A percentile compares a stretch with the other conserved stretches of the same genome.
These are phyloP conservation scores for Drosophila aldrichi DNA, from an alignment of 2,888 invertebrate genomes.

Conservation along the genomic window DNA sequence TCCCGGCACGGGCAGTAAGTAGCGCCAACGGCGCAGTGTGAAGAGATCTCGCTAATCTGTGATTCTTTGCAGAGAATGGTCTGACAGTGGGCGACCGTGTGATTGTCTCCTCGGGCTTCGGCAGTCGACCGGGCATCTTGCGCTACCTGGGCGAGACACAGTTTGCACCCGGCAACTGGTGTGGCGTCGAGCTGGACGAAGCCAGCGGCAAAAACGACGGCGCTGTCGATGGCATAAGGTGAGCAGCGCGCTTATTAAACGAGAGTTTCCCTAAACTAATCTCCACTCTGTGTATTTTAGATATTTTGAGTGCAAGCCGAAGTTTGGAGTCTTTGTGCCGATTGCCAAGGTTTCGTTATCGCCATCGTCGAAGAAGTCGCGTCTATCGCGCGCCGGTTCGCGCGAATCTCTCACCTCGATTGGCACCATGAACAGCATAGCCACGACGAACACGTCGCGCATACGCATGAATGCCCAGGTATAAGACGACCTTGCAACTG, in stretches of 20 bases:
- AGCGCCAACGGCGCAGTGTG: rapidly evolving
- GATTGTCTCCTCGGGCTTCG: constrained; percentile 93
- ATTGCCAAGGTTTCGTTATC: constrained; percentile 95
- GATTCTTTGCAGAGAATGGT: constrained; percentile 86
- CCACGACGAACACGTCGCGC: constrained; percentile 86
- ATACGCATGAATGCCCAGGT: constrained; percentile 85
- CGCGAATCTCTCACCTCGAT: constrained; percentile 92
- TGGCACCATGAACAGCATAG: constrained; percentile 87
- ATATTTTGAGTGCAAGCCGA: constrained; percentile 96
- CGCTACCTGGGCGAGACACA: constrained; percentile 94
- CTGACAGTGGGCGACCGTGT: constrained; percentile 95
- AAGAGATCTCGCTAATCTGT: background rate
- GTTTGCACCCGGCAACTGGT: constrained; percentile 97
- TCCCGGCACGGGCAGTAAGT: constrained; percentile 82
- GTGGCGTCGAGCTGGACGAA: constrained; percentile 97
- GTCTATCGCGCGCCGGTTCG: constrained; percentile 91
- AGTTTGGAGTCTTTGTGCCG: constrained; percentile 97
- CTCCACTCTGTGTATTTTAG: constrained; percentile 85
- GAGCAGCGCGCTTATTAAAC: background rate
- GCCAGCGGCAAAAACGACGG: constrained; percentile 98
- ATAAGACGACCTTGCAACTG: constrained; percentile 59
- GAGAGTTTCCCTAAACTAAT: background rate
- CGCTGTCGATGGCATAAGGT: constrained; percentile 96
- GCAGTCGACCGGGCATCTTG: constrained; percentile 94
- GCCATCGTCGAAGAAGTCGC: constrained; percentile 89